Evolutionary conservation across 1,140 invertebrate species (phyloP).

Genomic region (Drosophila cardini): DNA sequence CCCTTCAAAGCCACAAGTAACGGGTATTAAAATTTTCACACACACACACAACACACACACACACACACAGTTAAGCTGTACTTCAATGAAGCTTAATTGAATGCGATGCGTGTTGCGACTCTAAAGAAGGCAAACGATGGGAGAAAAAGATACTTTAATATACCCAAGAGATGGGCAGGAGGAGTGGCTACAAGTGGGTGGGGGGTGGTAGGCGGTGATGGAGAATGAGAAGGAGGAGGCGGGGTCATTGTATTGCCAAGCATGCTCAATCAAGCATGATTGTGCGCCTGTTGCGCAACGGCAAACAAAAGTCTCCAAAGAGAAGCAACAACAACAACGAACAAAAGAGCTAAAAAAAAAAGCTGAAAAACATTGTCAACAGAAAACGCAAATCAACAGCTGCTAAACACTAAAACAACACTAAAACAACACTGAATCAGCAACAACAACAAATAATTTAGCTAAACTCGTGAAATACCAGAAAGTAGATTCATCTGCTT

Average conservation of each 20-base stretch:
- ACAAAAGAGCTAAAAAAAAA: not conserved
- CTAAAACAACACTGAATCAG: constrained; percentile 23
- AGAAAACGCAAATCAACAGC: constrained; percentile 5
- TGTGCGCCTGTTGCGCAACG: constrained; percentile 48
- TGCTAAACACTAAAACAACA: constrained; percentile 37
- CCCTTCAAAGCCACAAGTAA: no score
- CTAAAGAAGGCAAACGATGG: not conserved
- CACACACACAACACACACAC: not conserved
- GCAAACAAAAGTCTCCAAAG: constrained; percentile 6
- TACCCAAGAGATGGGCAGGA: not conserved
- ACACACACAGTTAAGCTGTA: constrained; percentile 28
- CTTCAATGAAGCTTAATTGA: constrained; percentile 79
- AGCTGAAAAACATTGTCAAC: not conserved
- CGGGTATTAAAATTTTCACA: no score
- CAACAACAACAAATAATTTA: constrained; percentile 34
- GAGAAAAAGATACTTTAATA: not conserved
- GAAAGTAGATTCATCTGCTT: constrained; percentile 32
- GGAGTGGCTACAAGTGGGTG: not conserved
- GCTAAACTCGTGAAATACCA: constrained; percentile 19
- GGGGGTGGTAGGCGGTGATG: not conserved
- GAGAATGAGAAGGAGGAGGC: not conserved
- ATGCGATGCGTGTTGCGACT: constrained; percentile 47
- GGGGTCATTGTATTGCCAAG: constrained; percentile 68
- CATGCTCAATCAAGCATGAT: constrained; percentile 55
- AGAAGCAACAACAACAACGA: no score